phyloP scores from a whole-genome alignment of 1,140 invertebrate genomes.

The Eumaeus atala region DNA sequence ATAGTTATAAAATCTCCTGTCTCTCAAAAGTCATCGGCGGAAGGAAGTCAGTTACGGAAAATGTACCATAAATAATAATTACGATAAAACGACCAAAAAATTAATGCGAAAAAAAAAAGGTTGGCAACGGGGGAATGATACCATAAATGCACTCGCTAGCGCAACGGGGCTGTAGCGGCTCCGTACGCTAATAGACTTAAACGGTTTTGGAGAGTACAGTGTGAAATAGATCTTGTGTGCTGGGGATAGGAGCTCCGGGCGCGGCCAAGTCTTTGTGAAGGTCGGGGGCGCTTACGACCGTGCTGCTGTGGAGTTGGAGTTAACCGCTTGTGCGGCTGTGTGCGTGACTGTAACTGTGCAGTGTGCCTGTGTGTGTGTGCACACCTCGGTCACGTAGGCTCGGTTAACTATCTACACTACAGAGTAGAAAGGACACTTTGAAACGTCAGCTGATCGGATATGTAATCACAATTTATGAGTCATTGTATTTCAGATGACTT shows the following conservation, averaged over 20 bases:
- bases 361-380: constrained; percentile 34
- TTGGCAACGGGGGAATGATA: constrained; percentile 50
- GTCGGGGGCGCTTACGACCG: constrained; percentile 47
- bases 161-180: constrained; percentile 54
- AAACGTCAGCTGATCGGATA: not conserved
- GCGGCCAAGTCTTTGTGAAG: constrained; percentile 63
- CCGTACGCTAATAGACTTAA: constrained; percentile 27
- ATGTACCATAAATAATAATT: constrained; percentile 8
- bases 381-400: constrained; percentile 67
- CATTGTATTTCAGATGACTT: no score
- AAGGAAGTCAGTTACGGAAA: not conserved
- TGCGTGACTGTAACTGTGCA: constrained; percentile 38
- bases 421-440: constrained; percentile 40
- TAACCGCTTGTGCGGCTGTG: no score
- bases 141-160: constrained; percentile 70
- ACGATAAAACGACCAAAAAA: constrained; percentile 39
- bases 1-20: not conserved
- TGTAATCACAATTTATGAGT: no score
- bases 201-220: constrained; percentile 24
- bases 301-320: no score
- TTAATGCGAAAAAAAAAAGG: constrained; percentile 59
- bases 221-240: constrained; percentile 31
- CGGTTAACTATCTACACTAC: constrained; percentile 33
- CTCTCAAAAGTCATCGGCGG: not conserved
- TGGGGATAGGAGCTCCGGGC: constrained; percentile 38